These are phyloP conservation scores for Lepidocyrtoides sp. DNA, from an alignment of 2,888 invertebrate genomes.

Conservation along the genomic window DNA sequence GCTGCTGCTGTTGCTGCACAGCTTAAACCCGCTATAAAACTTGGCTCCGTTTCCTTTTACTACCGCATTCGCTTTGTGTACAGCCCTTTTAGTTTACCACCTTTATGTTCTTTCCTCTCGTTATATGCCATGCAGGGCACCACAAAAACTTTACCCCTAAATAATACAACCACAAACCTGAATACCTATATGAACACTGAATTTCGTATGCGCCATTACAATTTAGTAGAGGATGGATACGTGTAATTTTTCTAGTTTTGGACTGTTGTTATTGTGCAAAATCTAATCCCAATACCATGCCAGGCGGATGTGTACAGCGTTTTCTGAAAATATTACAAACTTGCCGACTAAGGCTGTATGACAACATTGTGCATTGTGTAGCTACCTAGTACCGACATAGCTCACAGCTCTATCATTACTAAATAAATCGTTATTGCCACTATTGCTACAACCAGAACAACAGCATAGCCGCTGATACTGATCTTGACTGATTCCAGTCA, in stretches of 20 bases:
- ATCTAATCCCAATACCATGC: constrained; percentile 52
- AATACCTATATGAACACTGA: background rate
- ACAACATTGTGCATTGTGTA: constrained; percentile 7
- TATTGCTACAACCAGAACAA: background rate
- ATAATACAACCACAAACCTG: background rate
- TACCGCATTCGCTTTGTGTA: background rate
- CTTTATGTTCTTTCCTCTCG: background rate
- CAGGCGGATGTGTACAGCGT: constrained; percentile 68
- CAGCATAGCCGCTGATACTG: background rate
- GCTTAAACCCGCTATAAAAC: constrained; percentile 38
- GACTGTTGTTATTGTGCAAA: constrained; percentile 32
- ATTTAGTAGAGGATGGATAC: background rate
- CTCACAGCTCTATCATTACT: constrained; percentile 28
- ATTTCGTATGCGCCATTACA: constrained; percentile 23
- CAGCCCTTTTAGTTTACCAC: background rate
- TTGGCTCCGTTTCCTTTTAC: constrained; percentile 29
- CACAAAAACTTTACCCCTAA: background rate
- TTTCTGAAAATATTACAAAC: constrained; percentile 36
- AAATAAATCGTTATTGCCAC: constrained; percentile 17
- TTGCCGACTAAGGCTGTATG: background rate
- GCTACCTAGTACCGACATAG: background rate
- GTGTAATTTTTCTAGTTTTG: background rate
- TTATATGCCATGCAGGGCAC: background rate
- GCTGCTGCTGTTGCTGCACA: constrained; percentile 40
- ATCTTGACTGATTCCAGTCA: constrained; percentile 43